These are phyloP conservation scores for Amblyjoppa proteus DNA, from an alignment of 2,888 invertebrate species.

Conservation along the genomic window DNA sequence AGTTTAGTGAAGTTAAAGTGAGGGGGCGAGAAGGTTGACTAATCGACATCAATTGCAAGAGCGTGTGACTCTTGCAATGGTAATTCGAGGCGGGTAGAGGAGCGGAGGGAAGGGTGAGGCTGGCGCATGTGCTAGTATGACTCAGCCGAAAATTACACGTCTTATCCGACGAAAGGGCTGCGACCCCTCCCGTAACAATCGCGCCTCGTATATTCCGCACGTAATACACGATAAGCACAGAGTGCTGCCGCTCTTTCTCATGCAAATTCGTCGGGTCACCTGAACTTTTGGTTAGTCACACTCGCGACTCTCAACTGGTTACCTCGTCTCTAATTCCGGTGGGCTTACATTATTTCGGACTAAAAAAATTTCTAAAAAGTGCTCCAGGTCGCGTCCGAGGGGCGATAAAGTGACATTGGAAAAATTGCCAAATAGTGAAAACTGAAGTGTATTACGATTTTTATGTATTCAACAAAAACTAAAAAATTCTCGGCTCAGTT, in stretches of 20 bases:
- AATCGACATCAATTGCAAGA: constrained; percentile 64
- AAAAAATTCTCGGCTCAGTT: background rate
- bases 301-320: constrained; percentile 52
- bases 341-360: background rate
- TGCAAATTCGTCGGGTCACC: constrained; percentile 73
- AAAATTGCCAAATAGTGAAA: background rate
- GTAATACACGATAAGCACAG: constrained; percentile 42
- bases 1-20: constrained; percentile 35
- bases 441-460: constrained; percentile 11
- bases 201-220: background rate
- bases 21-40: constrained; percentile 58
- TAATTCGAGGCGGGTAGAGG: constrained; percentile 39
- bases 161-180: constrained; percentile 69
- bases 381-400: background rate
- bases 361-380: constrained; percentile 1
- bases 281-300: constrained; percentile 75
- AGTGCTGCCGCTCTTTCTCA: constrained; percentile 68
- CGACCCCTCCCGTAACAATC: constrained; percentile 70
- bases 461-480: background rate
- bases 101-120: background rate
- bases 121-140: constrained; percentile 67
- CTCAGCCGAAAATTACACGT: constrained; percentile 76
- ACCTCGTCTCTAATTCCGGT: constrained; percentile 18
- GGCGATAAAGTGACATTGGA: background rate
- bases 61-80: constrained; percentile 54